Evolutionary conservation across 2,888 invertebrate species (phyloP).

Genomic region (Scaptodrosophila latifasciaeformis): DNA sequence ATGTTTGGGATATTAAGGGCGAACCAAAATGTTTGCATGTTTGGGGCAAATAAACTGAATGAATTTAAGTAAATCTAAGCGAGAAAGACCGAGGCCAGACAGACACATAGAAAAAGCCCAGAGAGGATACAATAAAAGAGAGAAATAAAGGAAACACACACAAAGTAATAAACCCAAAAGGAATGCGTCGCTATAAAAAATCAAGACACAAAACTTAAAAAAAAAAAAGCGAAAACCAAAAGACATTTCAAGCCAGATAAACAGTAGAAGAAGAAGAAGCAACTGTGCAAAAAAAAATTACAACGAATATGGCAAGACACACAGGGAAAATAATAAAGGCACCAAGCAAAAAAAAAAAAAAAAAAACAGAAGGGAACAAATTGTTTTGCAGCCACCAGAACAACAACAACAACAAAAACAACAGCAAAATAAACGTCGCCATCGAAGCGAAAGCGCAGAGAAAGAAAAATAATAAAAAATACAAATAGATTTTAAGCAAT

Average conservation of each 20-base stretch:
- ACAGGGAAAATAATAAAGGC: neutral
- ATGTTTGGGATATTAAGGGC: constrained; percentile 7
- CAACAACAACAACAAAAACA: constrained; percentile 19
- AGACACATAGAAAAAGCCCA: no score
- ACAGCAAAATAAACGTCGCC: constrained; percentile 22
- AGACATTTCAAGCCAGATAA: neutral
- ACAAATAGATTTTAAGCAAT: constrained; percentile 69
- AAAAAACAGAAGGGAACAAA: constrained; percentile 30
- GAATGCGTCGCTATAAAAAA: constrained; percentile 51
- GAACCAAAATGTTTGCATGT: constrained; percentile 53
- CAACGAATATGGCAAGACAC: neutral
- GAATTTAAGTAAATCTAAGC: constrained; percentile 48
- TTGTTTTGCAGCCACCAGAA: constrained; percentile 39
- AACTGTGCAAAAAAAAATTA: no score
- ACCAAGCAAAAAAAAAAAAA: neutral
- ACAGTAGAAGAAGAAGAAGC: no score
- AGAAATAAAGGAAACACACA: constrained; percentile 12
- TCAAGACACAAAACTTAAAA: constrained; percentile 46
- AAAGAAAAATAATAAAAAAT: constrained; percentile 48
- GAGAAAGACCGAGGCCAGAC: no score
- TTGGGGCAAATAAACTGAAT: constrained; percentile 55
- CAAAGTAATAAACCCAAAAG: constrained; percentile 59
- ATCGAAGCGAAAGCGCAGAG: constrained; percentile 24
- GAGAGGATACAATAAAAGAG: no score
- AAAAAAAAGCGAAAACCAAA: constrained; percentile 28